phyloP scores from a whole-genome alignment of 1,140 invertebrate species.

The Eupeodes corollae region DNA sequence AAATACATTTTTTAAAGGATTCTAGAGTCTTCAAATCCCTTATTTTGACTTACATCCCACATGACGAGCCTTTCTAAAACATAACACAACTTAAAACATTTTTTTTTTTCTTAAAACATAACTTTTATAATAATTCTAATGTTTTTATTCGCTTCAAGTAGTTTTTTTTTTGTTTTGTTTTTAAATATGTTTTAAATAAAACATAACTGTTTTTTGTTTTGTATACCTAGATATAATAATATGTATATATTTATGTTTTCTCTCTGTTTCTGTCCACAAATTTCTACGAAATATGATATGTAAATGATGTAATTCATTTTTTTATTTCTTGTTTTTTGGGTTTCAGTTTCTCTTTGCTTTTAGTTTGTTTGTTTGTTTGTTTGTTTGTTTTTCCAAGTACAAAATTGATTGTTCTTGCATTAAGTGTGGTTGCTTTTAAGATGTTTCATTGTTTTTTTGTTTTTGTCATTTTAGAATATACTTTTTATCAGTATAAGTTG shows the following conservation, averaged over 20 bases:
- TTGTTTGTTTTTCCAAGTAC: constrained; percentile 18
- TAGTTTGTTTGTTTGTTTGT: neutral
- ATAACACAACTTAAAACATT: too few species aligned
- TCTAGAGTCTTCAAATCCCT: too few species aligned
- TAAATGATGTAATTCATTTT: constrained; percentile 18
- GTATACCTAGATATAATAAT: constrained; percentile 1
- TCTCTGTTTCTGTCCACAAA: neutral
- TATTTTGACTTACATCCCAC: too few species aligned
- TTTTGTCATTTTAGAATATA: constrained; percentile 10
- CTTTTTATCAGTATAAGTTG: constrained; percentile 17
- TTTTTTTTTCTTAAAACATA: too few species aligned
- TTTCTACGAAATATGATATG: constrained; percentile 32
- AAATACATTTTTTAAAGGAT: too few species aligned
- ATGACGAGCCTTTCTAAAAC: too few species aligned
- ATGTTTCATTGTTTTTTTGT: neutral
- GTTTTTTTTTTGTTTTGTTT: too few species aligned
- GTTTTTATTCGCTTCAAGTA: too few species aligned
- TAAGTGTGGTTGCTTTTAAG: constrained; percentile 11
- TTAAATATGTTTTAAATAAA: too few species aligned
- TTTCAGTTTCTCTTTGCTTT: neutral
- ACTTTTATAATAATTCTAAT: too few species aligned
- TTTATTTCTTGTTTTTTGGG: neutral
- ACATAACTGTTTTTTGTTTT: neutral
- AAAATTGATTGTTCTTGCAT: constrained; percentile 34
- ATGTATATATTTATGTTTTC: neutral